Base-by-base conservation (phyloP, 2,888 invertebrate species). In the Lepidonotus clava region DNA sequence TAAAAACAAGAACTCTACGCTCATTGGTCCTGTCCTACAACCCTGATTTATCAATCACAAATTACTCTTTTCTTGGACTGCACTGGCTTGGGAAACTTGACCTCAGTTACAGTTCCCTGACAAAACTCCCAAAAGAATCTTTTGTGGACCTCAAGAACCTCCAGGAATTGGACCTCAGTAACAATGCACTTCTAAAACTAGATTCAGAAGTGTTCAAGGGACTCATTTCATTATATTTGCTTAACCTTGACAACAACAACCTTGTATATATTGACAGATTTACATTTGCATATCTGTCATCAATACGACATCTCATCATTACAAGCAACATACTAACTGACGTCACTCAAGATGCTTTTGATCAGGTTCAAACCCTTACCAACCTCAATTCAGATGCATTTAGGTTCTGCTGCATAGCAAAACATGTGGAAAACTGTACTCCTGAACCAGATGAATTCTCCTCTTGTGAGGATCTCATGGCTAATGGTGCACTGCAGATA, bases 381-480 rank as follows among this genome's bases (percentile, higher is more conserved):
- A 46, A 32, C 28, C 46, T 88, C 41, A 87, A 87, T 24, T 91
- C 91, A 1, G 91, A 92, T 88, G 89, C 90, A 51, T 90, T 90
- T 67, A 90, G 90, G 4, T 92, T 91, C 86, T 93, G 93, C 85
- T 93, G 92, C 87, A 88, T 92, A 84, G 92, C 92, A 0, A 89
- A 90, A n/a, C 92, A 92, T 84, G 91, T 92, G 2, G 56, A 46
- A 4, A 41, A 21, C 24, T 88, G 88, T 38, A 88, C 80, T 38
- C 88, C 88, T 34, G 53, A 86, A 40, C 28, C 83, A 1, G 87
- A 86, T 56, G 86, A 77, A 46, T 88, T 88, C 28, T 89, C 88
- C 40, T 61, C 61, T 41, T 88, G 88, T 83, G 88, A 88, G 46
- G 88, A 88, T 56, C 83, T 88, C n/a, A 66, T 88, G 53, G 88